Evolutionary conservation across 1,140 invertebrate species (phyloP).

Genomic region (Apis laboriosa): DNA sequence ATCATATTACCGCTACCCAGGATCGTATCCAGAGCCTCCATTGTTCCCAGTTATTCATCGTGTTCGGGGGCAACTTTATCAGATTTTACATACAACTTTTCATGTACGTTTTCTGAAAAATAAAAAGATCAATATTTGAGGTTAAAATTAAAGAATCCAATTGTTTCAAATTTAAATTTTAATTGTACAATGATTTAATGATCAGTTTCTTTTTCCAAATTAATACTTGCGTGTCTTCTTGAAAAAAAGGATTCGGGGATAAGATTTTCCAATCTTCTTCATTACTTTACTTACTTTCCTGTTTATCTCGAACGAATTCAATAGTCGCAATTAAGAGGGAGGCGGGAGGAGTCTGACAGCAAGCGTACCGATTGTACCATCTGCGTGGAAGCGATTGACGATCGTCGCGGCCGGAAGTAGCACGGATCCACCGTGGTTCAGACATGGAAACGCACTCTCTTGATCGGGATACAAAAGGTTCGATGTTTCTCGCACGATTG

Average conservation of each 20-base stretch:
- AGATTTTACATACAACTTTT: not conserved
- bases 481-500: slow-evolving; percentile 67
- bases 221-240: no score
- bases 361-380: not conserved
- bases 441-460: slow-evolving; percentile 58
- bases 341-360: not conserved
- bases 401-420: not conserved
- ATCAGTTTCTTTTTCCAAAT: no score
- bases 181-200: no score
- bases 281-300: not conserved
- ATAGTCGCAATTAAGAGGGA: not conserved
- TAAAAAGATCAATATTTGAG: no score
- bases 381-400: slow-evolving; percentile 3
- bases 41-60: not conserved
- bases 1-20: slow-evolving; percentile 24
- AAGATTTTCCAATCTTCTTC: not conserved
- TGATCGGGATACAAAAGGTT: slow-evolving; percentile 49
- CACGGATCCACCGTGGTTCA: slow-evolving; percentile 21
- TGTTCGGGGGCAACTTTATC: not conserved
- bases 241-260: no score
- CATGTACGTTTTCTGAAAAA: no score
- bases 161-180: no score
- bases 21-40: not conserved
- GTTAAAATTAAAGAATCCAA: no score
- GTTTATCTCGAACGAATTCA: not conserved